phyloP scores from a whole-genome alignment of 1,140 invertebrate genomes.

The Trichoplusia ni region DNA sequence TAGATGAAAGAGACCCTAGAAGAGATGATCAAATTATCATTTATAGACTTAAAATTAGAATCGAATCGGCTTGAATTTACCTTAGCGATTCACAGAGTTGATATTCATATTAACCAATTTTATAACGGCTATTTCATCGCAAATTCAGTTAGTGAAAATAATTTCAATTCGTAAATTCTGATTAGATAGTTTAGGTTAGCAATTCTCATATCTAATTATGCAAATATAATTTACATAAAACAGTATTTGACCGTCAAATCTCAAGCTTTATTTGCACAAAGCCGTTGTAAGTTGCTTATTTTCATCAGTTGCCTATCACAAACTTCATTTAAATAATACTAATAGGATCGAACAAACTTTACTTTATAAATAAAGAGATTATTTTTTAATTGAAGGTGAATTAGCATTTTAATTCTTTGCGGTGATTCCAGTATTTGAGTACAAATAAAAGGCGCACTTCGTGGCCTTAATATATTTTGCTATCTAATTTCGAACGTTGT shows the following conservation, averaged over 20 bases:
- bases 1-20: no score
- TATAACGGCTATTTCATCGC: slow-evolving; percentile 1
- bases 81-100: slow-evolving; percentile 29
- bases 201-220: neutral
- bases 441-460: no score
- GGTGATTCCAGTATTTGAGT: no score
- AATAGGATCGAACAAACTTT: no score
- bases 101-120: slow-evolving; percentile 22
- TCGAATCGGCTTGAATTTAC: slow-evolving; percentile 28
- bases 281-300: no score
- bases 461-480: no score
- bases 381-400: no score
- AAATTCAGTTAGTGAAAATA: slow-evolving; percentile 7
- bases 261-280: neutral
- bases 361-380: no score
- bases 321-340: no score
- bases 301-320: no score
- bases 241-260: neutral
- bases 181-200: neutral
- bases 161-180: neutral
- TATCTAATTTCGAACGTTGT: no score
- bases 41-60: slow-evolving; percentile 24
- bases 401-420: no score
- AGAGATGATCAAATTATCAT: neutral
- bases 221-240: neutral